A percentile compares a stretch with the other conserved stretches of the same genome.
Evolutionary conservation across 2,113 vertebrate species (phyloP).

Genomic region (human (Homo sapiens)): GRCh38 chr12:89677501-89678000

Average conservation of each 20-base stretch:
- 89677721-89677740: background rate
- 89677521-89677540: constrained; percentile 24
- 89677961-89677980: no score
- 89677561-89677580: background rate
- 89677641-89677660: background rate
- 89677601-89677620: background rate
- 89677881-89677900: background rate
- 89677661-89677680: background rate
- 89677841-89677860: background rate
- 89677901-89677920: background rate
- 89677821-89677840: constrained; percentile 25
- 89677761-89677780: background rate
- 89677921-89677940: background rate
- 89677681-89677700: background rate
- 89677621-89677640: constrained; percentile 29
- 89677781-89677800: background rate
- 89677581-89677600: background rate
- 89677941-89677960: rapidly evolving
- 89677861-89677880: background rate
- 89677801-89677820: constrained; percentile 33
- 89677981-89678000: no score
- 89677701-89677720: background rate
- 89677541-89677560: background rate
- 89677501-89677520: background rate
- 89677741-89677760: constrained; percentile 21